Conservation (phyloP, 1,140 invertebrate species). For the Ctenoplectra terminalis region DNA sequence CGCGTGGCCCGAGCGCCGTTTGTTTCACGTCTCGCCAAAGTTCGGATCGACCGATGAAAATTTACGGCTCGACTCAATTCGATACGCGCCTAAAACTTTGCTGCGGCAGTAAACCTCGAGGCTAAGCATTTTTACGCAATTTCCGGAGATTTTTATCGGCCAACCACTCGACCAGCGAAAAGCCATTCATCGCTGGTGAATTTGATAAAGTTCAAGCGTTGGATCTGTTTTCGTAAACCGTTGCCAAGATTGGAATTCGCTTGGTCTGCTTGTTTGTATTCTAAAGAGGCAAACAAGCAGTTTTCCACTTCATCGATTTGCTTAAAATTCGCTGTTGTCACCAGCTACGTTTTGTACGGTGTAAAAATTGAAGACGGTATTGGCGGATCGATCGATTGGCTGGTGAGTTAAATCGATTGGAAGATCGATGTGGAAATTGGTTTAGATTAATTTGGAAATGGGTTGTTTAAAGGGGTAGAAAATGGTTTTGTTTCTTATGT, state of each 20-base stretch:
- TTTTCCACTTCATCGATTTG: not conserved
- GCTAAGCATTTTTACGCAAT: not conserved
- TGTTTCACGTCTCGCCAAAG: not conserved
- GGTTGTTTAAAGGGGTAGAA: too few species aligned
- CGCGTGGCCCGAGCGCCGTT: not conserved
- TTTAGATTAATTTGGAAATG: too few species aligned
- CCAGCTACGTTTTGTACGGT: not conserved
- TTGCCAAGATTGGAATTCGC: conserved; percentile 7
- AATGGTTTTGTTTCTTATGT: too few species aligned
- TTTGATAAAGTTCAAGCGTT: conserved; percentile 24
- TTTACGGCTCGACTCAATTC: not conserved
- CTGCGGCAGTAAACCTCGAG: not conserved
- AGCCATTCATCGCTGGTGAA: not conserved
- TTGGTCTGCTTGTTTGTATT: conserved; percentile 12
- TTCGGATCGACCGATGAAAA: not conserved
- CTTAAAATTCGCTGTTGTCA: not conserved
- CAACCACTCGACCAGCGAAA: not conserved
- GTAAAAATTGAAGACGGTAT: too few species aligned
- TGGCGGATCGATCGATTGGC: too few species aligned
- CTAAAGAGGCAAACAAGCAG: not conserved
- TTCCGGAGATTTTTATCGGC: not conserved
- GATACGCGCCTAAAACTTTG: not conserved
- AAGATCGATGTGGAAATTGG: too few species aligned
- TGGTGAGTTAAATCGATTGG: too few species aligned
- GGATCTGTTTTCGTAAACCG: conserved; percentile 38